Conservation (phyloP, 2,888 invertebrate genomes). For the Megastigmus dorsalis region DNA sequence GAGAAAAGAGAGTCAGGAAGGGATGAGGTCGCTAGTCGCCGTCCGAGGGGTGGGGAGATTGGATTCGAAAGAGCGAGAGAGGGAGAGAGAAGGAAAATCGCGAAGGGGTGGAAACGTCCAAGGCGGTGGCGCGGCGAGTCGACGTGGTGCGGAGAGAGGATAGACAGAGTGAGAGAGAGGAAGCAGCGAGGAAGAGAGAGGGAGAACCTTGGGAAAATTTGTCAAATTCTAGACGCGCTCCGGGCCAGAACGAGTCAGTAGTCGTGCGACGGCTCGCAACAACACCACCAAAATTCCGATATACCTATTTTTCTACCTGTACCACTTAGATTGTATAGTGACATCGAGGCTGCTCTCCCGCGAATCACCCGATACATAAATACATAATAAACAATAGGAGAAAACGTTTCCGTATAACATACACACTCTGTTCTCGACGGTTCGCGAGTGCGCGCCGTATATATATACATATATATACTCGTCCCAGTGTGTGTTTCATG, state of each 20-base stretch:
- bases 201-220: conserved; percentile 7
- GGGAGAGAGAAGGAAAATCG: conserved; percentile 15
- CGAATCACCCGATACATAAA: no score
- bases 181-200: neutral
- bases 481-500: neutral
- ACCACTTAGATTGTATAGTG: neutral
- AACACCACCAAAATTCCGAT: neutral
- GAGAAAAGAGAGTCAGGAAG: conserved; percentile 8
- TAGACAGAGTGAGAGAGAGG: neutral
- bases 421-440: neutral
- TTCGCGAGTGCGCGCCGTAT: neutral
- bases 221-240: conserved; percentile 3
- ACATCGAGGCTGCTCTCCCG: neutral
- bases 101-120: conserved; percentile 50
- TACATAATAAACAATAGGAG: no score
- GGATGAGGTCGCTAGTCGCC: conserved; percentile 38
- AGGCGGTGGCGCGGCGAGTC: conserved; percentile 35
- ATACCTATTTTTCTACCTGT: neutral
- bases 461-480: neutral
- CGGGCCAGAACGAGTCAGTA: neutral
- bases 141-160: conserved; percentile 35
- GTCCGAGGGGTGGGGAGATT: conserved; percentile 9
- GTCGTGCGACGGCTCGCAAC: neutral
- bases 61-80: neutral
- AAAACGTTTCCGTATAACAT: no score